phyloP scores from a whole-genome alignment of 2,113 vertebrate species.

The Genyomyrus donnyi region DNA sequence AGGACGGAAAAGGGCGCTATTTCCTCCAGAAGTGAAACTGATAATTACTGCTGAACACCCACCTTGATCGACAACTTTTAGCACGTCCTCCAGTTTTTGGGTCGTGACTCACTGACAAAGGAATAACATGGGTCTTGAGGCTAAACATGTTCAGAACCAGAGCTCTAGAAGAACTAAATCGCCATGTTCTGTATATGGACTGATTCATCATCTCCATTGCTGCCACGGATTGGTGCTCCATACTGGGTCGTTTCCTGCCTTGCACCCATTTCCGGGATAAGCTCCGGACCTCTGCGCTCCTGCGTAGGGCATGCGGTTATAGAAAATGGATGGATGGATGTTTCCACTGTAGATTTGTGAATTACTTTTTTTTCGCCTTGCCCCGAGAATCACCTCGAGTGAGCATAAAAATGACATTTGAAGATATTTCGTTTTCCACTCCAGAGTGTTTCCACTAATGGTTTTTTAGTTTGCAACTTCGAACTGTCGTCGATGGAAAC shows the following conservation, averaged over 20 bases:
- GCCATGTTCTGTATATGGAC: not conserved
- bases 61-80: not conserved
- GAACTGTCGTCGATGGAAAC: not conserved
- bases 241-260: too few relatives aligned
- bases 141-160: not conserved
- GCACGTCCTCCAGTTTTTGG: not conserved
- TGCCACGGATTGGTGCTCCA: too few relatives aligned
- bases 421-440: not conserved
- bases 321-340: not conserved
- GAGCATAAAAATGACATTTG: not conserved
- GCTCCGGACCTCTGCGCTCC: too few relatives aligned
- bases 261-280: too few relatives aligned
- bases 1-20: not conserved
- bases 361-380: not conserved
- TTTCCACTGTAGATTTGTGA: not conserved
- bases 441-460: not conserved
- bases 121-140: not conserved
- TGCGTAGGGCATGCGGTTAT: not conserved
- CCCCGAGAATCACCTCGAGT: not conserved
- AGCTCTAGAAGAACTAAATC: not conserved
- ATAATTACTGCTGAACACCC: not conserved
- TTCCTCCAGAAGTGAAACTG: not conserved
- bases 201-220: not conserved
- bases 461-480: not conserved
- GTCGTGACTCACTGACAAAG: not conserved